Evolutionary conservation across 1,140 invertebrate genomes (phyloP), one percentile per base, ranked within the genome.

Genomic region (Drosophila lacteicornis): DNA sequence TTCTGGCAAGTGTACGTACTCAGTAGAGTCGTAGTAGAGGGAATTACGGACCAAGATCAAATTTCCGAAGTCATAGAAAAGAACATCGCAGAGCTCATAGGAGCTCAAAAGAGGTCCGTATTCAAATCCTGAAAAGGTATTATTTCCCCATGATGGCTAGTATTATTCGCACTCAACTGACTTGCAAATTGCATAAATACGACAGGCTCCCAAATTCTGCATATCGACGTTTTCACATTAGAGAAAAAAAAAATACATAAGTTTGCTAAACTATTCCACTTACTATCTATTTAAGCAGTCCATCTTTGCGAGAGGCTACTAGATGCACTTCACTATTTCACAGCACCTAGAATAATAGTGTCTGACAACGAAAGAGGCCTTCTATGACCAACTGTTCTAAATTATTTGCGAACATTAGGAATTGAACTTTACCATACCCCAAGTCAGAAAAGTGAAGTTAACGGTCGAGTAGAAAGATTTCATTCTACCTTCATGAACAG

Each of bases 241-340:
- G 15, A 50, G 27, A 8, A 50, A n/a, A 30, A 50, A n/a, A 8
- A 17, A 50, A 15, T n/a, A 50, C 13, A 6, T 4, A 30, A 50
- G n/a, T 30, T 50, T 30, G 25, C 15, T n/a, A 50, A 50, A n/a
- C 15, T 30, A 4, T 49, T 49, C 22, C 25, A 15, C 25, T 30
- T 30, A 6, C 7, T 4, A 30, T 56, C 58, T 1, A 63, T 58
- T 19, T 49, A 53, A 5, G 38, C 68, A 0, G 12, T 63, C 8
- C 43, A 71, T 30, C 33, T 62, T 1, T 19, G 58, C 1, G 58
- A 70, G 19, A 55, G 11, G 4, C 2, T 69, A 0, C 1, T 53
- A 4, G 66, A 69, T 0, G 42, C 13, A 3, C 17, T 70, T 1
- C 59, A 63, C 22, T 63, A 62, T 19, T 63, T 63, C 17, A 57